These are phyloP conservation scores for Ibycter americanus DNA, from an alignment of 2,797 vertebrate species.

Conservation along the genomic window DNA sequence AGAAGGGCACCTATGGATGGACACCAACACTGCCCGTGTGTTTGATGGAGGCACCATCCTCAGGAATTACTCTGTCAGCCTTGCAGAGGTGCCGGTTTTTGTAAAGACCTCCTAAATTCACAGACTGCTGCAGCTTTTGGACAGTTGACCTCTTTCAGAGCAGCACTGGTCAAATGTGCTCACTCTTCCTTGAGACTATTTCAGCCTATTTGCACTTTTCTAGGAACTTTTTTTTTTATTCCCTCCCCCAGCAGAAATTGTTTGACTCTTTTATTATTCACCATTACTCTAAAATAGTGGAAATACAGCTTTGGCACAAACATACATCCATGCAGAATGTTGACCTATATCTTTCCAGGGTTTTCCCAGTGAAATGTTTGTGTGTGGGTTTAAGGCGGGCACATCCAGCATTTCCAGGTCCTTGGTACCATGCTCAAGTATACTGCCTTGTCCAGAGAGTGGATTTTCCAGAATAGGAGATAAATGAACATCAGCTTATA, in stretches of 20 bases:
- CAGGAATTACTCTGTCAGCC: slow-evolving; percentile 81
- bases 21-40: slow-evolving; percentile 81
- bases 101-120: slow-evolving; percentile 25
- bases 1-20: slow-evolving; percentile 84
- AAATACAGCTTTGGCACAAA: background rate
- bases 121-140: background rate
- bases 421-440: background rate
- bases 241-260: background rate
- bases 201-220: background rate
- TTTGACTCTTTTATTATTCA: background rate
- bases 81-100: slow-evolving; percentile 86
- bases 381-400: background rate
- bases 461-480: background rate
- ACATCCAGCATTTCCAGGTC: background rate
- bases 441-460: background rate
- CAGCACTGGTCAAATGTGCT: background rate
- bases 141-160: background rate
- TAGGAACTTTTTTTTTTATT: background rate
- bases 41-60: slow-evolving; percentile 88
- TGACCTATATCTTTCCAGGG: background rate
- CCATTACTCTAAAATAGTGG: background rate
- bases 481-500: background rate
- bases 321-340: rapidly evolving
- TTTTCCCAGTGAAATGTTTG: background rate
- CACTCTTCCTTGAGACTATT: background rate